Evolutionary conservation across 37 sponge, comb jelly and placozoan genomes (phyloP).

Genomic region (Oopsacas minuta): DNA sequence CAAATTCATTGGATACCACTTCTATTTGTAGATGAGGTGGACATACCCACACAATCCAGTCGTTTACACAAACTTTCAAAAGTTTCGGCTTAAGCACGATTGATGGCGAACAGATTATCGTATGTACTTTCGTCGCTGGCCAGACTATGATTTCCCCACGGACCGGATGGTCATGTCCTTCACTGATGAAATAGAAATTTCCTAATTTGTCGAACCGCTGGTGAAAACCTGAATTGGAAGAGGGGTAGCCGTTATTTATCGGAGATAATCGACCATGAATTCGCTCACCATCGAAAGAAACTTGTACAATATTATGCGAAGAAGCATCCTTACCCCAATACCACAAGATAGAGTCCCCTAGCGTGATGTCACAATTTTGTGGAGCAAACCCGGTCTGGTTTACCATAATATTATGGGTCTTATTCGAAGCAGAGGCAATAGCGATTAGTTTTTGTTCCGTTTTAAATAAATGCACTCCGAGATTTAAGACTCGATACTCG

Average conservation of each 20-base stretch:
- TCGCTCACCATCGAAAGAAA: background rate
- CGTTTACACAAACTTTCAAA: background rate
- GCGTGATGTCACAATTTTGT: background rate
- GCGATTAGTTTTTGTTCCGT: background rate
- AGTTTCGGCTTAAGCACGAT: background rate
- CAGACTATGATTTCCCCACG: background rate
- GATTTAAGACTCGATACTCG: background rate
- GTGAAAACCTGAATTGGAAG: background rate
- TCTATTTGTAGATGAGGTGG: background rate
- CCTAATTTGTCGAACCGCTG: background rate
- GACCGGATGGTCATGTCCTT: background rate
- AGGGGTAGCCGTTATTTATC: background rate
- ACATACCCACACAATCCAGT: background rate
- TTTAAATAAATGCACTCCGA: background rate
- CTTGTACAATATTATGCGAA: background rate
- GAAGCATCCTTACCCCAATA: background rate
- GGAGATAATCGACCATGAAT: background rate
- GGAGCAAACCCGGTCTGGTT: background rate
- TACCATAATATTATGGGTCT: background rate
- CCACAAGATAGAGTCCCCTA: background rate
- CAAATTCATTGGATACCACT: background rate
- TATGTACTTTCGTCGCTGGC: background rate
- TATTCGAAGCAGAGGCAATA: background rate
- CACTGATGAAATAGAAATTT: conserved; percentile 1
- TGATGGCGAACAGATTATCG: background rate